phyloP scores from a whole-genome alignment of 2,113 vertebrate genomes.

The Cebus imitator region DNA sequence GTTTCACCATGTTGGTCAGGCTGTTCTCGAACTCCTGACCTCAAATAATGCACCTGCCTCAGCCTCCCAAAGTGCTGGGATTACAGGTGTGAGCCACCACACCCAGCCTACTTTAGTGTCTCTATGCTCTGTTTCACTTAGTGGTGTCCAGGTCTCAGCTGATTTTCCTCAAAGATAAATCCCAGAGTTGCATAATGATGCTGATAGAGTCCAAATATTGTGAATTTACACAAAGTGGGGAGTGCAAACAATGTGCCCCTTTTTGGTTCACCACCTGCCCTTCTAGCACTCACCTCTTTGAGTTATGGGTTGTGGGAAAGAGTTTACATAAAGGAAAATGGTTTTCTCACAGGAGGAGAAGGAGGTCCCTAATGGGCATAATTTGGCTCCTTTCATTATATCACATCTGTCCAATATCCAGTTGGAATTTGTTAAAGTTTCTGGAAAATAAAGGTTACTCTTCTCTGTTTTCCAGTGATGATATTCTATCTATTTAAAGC shows the following conservation, averaged over 20 bases:
- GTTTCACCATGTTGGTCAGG: too few relatives aligned
- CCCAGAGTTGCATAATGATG: not conserved
- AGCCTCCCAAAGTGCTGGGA: too few relatives aligned
- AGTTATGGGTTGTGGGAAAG: not conserved
- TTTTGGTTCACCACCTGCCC: not conserved
- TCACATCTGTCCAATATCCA: not conserved
- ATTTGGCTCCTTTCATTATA: not conserved
- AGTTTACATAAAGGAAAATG: not conserved
- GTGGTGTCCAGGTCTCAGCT: not conserved
- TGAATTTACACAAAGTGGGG: not conserved
- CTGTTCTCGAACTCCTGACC: too few relatives aligned
- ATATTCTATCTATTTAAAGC: not conserved
- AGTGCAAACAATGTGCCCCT: not conserved
- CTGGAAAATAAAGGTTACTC: not conserved
- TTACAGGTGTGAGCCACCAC: too few relatives aligned
- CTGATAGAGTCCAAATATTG: not conserved
- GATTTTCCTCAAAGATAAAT: not conserved
- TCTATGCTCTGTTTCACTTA: not conserved
- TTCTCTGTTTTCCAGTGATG: not conserved
- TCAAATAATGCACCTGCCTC: too few relatives aligned
- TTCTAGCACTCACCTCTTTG: not conserved
- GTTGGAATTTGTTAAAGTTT: conserved; percentile 32
- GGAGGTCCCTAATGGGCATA: not conserved
- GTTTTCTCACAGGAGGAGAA: not conserved
- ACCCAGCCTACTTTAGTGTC: not conserved